Evolutionary conservation across 1,140 invertebrate species (phyloP), one percentile per base, ranked within the genome.

Genomic region (Pogonus chalceus): DNA sequence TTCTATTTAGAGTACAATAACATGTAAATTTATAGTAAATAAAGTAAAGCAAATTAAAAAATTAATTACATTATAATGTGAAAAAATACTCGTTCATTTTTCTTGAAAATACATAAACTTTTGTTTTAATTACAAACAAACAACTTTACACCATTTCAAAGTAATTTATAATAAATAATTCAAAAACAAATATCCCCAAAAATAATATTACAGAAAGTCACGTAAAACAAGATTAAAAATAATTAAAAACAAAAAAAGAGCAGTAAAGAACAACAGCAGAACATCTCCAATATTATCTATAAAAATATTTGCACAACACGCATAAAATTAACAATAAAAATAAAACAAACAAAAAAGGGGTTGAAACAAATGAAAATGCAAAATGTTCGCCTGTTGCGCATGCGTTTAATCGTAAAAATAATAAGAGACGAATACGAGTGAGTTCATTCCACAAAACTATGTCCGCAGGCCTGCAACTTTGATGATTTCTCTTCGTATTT

Each of bases 291-390:
- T 9, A 12, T 9, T 43, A 16, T 12, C 37, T 18, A 43, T 43
- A 43, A 43, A 31, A 43, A 43, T 18, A 16, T 43, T 43, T 43
- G 37, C 37, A 16, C 18, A 43, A 16, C 18, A 43, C 37, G 37
- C 37, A 43, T 43, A 43, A 43, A 43, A 43, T 12, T 18, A n/a
- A n/a, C 37, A 9, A 16, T 43, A 43, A 12, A 43, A 43, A 31
- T 7, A 14, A 4, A 31, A 14, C 7, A 10, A 43, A 18, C 37
- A 18, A 43, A 18, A n/a, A n/a, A n/a, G n/a, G n/a, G n/a, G n/a
- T n/a, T n/a, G 37, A 9, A 18, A 43, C 18, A 43, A 43, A 43
- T 43, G 37, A 43, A 43, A 43, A 43, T 43, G 37, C 37, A 43
- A 43, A 7, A 3, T 7, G 9, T 3, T 10, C 18, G 37, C 37